Evolutionary conservation across 2,888 invertebrate species (phyloP), one percentile per base, ranked within the genome.

Genomic region (Nomada fucata): DNA sequence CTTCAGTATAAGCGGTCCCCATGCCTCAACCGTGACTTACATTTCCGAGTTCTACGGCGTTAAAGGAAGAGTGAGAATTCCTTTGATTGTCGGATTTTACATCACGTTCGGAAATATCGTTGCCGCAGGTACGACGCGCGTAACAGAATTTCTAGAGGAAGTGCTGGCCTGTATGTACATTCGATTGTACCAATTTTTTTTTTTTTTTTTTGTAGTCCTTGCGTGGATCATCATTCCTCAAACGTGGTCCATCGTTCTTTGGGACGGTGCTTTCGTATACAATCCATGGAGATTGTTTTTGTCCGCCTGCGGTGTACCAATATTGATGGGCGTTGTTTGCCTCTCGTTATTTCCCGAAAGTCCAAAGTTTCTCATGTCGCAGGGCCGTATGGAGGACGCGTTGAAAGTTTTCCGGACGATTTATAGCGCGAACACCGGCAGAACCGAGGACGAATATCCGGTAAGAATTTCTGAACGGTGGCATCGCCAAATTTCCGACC

Each of bases 321-420:
- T 96, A 29, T 91, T 97, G 0, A 86, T 96, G 0, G 95, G 97
- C 10, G 96, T 96, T 0, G 82, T 96, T 50, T 94, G 95, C 0
- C 94, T 96, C 70, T 93, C 95, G 82, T 94, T 95, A 81, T 94
- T 96, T 76, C 97, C 97, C 0, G 97, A 97, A 92, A 97, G 97
- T 91, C 97, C 97, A 7, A 97, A 97, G 93, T 97, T 96, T 93
- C 94, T 97, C 4, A 96, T 97, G 95, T 95, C 96, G 0, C 94
- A 95, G 63, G 96, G 96, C 0, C 94, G 95, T 61, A 96, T 96
- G 82, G 95, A 95, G 13, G 95, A 96, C 89, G 97, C 97, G 0
- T 90, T 97, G 86, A 89, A 93, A 4, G 95, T 97, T 3, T 96
- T 97, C 86, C 94, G 94, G 81, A 94, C 91, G 84, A 96, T 97